A percentile compares a stretch with the other conserved stretches of the same genome.
These are phyloP conservation scores for Geopemphigus sp. DNA, from an alignment of 1,140 invertebrate genomes.

Conservation along the genomic window DNA sequence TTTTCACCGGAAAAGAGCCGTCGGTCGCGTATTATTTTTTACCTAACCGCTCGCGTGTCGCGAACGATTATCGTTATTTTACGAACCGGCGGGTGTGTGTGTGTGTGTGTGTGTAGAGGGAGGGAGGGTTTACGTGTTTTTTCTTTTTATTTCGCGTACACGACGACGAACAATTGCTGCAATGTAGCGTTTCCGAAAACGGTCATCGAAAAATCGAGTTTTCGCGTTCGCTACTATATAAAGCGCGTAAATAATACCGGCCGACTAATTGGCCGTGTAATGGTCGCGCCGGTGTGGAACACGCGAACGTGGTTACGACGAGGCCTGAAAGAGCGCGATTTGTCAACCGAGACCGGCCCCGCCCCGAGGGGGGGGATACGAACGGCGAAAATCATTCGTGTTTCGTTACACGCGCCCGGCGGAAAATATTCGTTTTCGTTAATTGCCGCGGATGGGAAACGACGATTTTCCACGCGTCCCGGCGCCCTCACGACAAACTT, in stretches of 20 bases:
- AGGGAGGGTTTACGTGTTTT: too few relatives aligned
- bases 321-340: slow-evolving; percentile 32
- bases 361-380: too few relatives aligned
- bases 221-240: slow-evolving; percentile 4
- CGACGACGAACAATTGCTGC: slow-evolving; percentile 8
- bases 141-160: not conserved
- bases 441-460: too few relatives aligned
- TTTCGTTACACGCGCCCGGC: too few relatives aligned
- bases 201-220: slow-evolving; percentile 35
- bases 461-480: too few relatives aligned
- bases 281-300: slow-evolving; percentile 4
- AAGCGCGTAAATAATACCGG: slow-evolving; percentile 28
- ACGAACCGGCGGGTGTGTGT: too few relatives aligned
- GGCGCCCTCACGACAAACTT: too few relatives aligned
- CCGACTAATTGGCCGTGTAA: slow-evolving; percentile 33
- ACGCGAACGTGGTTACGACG: slow-evolving; percentile 14
- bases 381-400: too few relatives aligned
- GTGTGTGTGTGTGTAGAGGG: too few relatives aligned
- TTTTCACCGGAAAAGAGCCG: not conserved
- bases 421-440: too few relatives aligned
- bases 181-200: slow-evolving; percentile 12
- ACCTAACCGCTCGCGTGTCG: not conserved
- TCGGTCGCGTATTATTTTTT: not conserved
- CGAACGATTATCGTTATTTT: not conserved
- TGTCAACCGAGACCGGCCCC: not conserved